Evolutionary conservation across 2,797 vertebrate genomes (phyloP), one percentile per base, ranked within the genome.

Genomic region (Schizothorax lantsangensis): DNA sequence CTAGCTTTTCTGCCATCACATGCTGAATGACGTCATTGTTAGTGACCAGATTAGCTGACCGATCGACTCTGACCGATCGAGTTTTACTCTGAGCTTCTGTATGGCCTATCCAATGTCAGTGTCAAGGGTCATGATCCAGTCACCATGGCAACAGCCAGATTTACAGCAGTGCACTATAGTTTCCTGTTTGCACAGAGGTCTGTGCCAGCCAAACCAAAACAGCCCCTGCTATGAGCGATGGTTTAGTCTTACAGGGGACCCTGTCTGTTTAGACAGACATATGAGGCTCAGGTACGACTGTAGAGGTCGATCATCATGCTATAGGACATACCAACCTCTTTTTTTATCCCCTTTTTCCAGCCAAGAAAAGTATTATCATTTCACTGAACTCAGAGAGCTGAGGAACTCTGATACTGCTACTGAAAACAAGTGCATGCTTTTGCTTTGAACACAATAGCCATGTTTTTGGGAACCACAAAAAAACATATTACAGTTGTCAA

Each of bases 101-200:
- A 69, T 30, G 30, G 78, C 75, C 86, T 79, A 69, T 84, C 69
- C 30, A 71, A 83, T 68, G 69, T 87, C 84, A 82, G 62, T 71
- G 81, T 87, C 69, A 72, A 83, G 52, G 68, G 83, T 82, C 86
- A 82, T n/a, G 87, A 88, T 79, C 88, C 88, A 64, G 88, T 86
- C 79, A 38, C 83, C 45, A 88, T 89, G 88, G 88, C 83, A 91
- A 90, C 88, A 45, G 40, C 36, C 85, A 91, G 81, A 81, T 74
- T 85, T 86, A 88, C 81, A 73, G 52, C 89, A 79, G 79, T 10
- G 9, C 81, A 66, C 52, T 87, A 52, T 4, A 11, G 86, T 83
- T 93, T 93, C 90, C 90, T 92, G 90, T 92, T 89, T 88, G 81
- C 86, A 49, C 84, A 88, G 40, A 74, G 57, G 84, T 90, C 89